Conservation (phyloP, 2,797 vertebrate species). For the Cyprinodon diabolis region DNA sequence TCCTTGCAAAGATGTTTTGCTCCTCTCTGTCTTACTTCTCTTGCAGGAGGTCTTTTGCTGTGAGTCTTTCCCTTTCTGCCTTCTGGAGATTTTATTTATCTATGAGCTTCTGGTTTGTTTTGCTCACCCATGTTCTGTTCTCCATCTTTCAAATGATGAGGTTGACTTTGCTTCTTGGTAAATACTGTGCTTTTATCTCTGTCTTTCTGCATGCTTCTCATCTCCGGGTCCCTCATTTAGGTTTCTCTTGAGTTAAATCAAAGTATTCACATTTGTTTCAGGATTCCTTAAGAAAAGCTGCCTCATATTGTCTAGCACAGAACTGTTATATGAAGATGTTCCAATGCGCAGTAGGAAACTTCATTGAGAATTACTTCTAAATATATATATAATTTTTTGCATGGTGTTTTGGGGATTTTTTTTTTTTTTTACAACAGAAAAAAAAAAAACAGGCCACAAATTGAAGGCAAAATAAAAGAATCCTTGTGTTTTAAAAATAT, state of each 20-base stretch:
- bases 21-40: constrained; percentile 60
- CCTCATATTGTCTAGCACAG: constrained; percentile 2
- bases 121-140: constrained; percentile 18
- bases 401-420: no score
- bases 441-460: neutral
- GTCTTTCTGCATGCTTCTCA: constrained; percentile 11
- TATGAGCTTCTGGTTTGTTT: constrained; percentile 28
- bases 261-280: constrained; percentile 39
- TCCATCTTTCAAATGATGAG: constrained; percentile 42
- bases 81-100: constrained; percentile 61
- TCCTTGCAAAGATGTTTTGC: constrained; percentile 67
- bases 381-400: neutral
- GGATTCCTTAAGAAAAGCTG: constrained; percentile 32
- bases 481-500: neutral
- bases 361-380: neutral
- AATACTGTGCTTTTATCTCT: constrained; percentile 24
- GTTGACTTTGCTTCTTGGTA: constrained; percentile 51
- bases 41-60: constrained; percentile 68
- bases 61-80: constrained; percentile 56
- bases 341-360: neutral
- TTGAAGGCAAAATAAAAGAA: neutral
- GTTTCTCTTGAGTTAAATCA: constrained; percentile 28
- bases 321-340: constrained; percentile 25
- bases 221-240: constrained; percentile 23
- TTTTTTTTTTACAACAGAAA: neutral